A percentile compares a stretch with the other conserved stretches of the same genome.
phyloP scores from a whole-genome alignment of 2,888 invertebrate genomes.

The Junonia oenone region DNA sequence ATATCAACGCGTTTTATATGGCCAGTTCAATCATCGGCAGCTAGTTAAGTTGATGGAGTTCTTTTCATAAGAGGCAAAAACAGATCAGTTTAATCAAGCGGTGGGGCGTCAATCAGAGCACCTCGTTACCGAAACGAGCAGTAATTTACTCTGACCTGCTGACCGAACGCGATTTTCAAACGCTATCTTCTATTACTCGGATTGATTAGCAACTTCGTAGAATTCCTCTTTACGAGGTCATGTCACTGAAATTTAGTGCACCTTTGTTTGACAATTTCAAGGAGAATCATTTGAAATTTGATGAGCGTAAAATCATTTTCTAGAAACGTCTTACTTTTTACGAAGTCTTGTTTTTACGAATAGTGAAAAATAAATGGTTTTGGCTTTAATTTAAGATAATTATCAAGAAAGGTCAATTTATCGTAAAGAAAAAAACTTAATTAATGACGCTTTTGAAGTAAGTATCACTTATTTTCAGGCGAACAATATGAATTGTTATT shows the following conservation, averaged over 20 bases:
- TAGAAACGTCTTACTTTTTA: no score
- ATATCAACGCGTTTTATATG: slow-evolving; percentile 15
- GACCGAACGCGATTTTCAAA: slow-evolving; percentile 63
- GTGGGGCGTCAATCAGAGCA: slow-evolving; percentile 63
- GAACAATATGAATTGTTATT: no score
- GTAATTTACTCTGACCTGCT: slow-evolving; percentile 64
- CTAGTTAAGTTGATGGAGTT: slow-evolving; percentile 56
- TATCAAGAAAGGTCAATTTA: no score
- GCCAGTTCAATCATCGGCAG: slow-evolving; percentile 40
- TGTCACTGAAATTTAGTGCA: not conserved
- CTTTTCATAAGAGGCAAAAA: slow-evolving; percentile 67
- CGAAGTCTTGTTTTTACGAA: no score
- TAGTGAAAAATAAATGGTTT: no score
- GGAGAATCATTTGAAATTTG: not conserved
- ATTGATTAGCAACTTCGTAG: slow-evolving; percentile 39
- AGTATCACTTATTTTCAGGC: no score
- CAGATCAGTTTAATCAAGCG: slow-evolving; percentile 72
- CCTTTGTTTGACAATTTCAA: not conserved
- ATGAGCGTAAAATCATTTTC: no score
- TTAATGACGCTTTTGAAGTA: no score
- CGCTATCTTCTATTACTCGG: slow-evolving; percentile 23
- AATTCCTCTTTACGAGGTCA: slow-evolving; percentile 19
- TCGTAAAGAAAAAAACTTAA: no score
- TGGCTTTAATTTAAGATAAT: no score
- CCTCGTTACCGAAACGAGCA: slow-evolving; percentile 70